A percentile compares a stretch with the other conserved stretches of the same genome.
These are phyloP conservation scores for Magallana ariakensis DNA, from an alignment of 1,140 invertebrate species.

Conservation along the genomic window DNA sequence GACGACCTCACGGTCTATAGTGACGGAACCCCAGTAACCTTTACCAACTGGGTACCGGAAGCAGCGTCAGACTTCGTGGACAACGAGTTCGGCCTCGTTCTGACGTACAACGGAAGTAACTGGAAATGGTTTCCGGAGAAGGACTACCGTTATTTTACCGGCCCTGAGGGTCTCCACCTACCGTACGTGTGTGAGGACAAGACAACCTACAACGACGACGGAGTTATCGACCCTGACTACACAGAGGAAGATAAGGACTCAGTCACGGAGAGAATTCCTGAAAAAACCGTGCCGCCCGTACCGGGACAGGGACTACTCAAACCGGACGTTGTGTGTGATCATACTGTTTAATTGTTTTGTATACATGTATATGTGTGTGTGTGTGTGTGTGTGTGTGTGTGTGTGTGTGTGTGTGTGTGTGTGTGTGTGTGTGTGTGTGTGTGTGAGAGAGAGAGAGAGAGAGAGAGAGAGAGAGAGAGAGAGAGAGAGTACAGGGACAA, in stretches of 20 bases:
- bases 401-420: not conserved
- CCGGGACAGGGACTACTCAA: not conserved
- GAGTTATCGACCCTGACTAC: not conserved
- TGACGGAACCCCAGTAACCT: not conserved
- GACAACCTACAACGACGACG: not conserved
- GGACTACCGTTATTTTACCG: slow-evolving; percentile 6
- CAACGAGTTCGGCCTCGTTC: not conserved
- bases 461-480: slow-evolving; percentile 14
- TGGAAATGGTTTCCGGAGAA: slow-evolving; percentile 27
- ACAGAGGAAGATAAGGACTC: not conserved
- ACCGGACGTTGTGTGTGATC: slow-evolving; percentile 9
- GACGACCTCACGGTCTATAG: not conserved
- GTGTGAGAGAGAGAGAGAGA: not conserved
- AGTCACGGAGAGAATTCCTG: not conserved
- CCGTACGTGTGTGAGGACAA: slow-evolving; percentile 1
- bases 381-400: not conserved
- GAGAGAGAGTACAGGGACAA: not conserved
- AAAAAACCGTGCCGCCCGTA: not conserved
- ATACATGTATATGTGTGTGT: not conserved
- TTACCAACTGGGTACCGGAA: not conserved
- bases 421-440: not conserved
- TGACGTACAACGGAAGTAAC: slow-evolving; percentile 5
- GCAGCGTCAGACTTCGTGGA: not conserved
- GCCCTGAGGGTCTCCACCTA: not conserved
- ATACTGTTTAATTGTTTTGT: not conserved